These are phyloP conservation scores for Bruchidius siliquastri DNA, from an alignment of 2,888 invertebrate species.

Conservation along the genomic window DNA sequence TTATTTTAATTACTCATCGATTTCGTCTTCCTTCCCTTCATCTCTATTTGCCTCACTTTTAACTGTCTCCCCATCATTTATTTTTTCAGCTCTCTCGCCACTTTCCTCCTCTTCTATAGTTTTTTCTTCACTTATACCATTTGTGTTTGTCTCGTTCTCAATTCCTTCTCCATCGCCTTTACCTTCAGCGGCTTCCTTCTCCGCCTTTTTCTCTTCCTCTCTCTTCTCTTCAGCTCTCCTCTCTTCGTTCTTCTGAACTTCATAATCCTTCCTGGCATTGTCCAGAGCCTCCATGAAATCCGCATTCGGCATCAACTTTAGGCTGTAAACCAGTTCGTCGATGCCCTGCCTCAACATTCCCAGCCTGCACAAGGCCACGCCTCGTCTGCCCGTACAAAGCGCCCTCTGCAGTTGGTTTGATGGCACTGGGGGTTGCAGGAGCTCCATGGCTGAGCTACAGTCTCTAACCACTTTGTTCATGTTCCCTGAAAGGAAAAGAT, in stretches of 20 bases:
- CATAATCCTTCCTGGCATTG: slow-evolving; percentile 1
- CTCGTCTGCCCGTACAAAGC: slow-evolving; percentile 69
- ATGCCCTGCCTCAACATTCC: slow-evolving; percentile 67
- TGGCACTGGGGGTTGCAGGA: slow-evolving; percentile 68
- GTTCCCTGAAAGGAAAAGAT: slow-evolving; percentile 51
- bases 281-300: slow-evolving; percentile 48
- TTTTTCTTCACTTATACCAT: not conserved
- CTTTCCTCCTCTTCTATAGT: too few relatives aligned
- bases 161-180: not conserved
- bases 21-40: too few relatives aligned
- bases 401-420: slow-evolving; percentile 67
- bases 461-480: slow-evolving; percentile 57
- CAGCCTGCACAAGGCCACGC: slow-evolving; percentile 66
- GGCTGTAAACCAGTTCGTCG: slow-evolving; percentile 69
- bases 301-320: slow-evolving; percentile 60
- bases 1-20: too few relatives aligned
- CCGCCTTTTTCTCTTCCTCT: not conserved
- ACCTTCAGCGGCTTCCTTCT: not conserved
- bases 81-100: too few relatives aligned
- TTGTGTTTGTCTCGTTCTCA: not conserved
- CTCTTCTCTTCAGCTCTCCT: not conserved
- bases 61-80: too few relatives aligned
- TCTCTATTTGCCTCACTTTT: too few relatives aligned
- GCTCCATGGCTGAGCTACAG: slow-evolving; percentile 65
- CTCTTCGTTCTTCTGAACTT: slow-evolving; percentile 2